Conservation (phyloP, 2,113 vertebrate species). For the Fulica atra region DNA sequence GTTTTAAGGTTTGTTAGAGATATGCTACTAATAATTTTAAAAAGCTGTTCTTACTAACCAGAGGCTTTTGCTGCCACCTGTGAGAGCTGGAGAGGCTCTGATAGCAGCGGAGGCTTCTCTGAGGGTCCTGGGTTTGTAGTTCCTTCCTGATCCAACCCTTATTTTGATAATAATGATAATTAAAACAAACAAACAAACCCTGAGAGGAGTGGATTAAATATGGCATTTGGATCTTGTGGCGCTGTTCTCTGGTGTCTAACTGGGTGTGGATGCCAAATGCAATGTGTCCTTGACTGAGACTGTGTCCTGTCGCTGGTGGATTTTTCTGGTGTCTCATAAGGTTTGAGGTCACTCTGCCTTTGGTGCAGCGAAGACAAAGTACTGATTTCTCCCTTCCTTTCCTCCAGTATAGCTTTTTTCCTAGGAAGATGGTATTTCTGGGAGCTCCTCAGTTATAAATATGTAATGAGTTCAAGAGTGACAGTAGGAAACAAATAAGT, state of each 20-base stretch:
- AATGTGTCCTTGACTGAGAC: neutral
- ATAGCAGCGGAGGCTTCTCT: neutral
- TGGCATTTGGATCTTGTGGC: neutral
- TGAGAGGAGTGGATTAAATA: neutral
- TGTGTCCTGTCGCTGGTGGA: neutral
- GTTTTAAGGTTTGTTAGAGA: neutral
- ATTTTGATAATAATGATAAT: neutral
- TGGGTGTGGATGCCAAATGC: neutral
- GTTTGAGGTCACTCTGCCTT: neutral
- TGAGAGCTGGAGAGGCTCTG: neutral
- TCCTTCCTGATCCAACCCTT: neutral
- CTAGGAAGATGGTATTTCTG: neutral
- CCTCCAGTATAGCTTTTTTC: neutral
- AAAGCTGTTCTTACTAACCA: neutral
- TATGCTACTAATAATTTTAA: neutral
- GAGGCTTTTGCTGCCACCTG: neutral
- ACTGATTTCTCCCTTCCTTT: neutral
- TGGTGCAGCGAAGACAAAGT: neutral
- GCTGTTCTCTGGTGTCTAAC: neutral
- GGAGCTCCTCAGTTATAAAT: neutral
- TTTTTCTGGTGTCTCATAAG: neutral
- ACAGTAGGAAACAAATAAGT: neutral
- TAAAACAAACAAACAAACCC: too few relatives aligned
- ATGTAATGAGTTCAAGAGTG: neutral
- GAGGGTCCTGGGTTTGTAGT: neutral